Conservation (phyloP, 2,888 invertebrate species). For the Synanthedon andrenaeformis region DNA sequence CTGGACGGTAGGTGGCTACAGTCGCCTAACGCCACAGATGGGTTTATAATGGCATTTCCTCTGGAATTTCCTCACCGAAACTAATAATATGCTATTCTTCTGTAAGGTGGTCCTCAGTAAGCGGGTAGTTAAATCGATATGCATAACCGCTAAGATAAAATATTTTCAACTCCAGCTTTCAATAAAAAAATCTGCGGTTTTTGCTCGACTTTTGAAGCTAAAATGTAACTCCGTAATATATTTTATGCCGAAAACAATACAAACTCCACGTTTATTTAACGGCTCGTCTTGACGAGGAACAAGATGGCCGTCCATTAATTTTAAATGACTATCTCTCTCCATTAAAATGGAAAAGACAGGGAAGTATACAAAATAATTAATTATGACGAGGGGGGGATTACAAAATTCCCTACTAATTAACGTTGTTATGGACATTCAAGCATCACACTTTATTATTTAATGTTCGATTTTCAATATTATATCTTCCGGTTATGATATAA, state of each 20-base stretch:
- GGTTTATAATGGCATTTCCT: no score
- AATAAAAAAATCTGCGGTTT: no score
- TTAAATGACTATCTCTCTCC: conserved; percentile 44
- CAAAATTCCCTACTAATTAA: conserved; percentile 9
- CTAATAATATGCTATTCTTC: no score
- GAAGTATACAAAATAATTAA: conserved; percentile 41
- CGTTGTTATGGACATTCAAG: not conserved
- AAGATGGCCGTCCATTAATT: conserved; percentile 46
- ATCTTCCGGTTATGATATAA: not conserved
- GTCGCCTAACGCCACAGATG: no score
- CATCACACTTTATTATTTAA: no score
- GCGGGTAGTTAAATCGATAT: no score
- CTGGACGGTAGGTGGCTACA: no score
- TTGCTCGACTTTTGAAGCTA: not conserved
- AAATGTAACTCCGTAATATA: not conserved
- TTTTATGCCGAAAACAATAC: conserved; percentile 3
- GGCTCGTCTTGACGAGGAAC: conserved; percentile 38
- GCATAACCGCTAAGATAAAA: no score
- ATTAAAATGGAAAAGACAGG: conserved; percentile 36
- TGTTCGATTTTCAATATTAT: not conserved
- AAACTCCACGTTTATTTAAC: conserved; percentile 32
- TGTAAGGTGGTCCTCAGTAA: no score
- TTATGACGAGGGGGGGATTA: conserved; percentile 29
- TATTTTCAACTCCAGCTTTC: no score
- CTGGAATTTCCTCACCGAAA: no score